phyloP scores from a whole-genome alignment of 2,113 vertebrate genomes.

The Muntiacus muntjak region DNA sequence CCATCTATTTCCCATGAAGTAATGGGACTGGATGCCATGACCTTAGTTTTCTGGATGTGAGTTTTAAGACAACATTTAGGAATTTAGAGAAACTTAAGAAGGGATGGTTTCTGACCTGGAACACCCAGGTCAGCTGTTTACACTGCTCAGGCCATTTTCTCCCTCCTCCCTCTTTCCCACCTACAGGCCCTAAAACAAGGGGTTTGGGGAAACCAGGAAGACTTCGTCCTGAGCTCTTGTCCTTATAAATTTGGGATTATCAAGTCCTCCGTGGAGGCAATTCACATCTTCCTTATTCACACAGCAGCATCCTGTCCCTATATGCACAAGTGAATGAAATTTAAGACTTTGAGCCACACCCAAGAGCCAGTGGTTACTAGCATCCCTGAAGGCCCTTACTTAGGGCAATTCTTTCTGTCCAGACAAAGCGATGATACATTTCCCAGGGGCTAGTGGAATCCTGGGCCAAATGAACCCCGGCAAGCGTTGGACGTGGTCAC shows the following conservation, averaged over 20 bases:
- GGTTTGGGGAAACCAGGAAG: not conserved
- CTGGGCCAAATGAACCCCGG: not conserved
- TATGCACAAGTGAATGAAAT: not conserved
- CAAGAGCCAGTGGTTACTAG: not conserved
- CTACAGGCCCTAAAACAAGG: not conserved
- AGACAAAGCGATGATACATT: not conserved
- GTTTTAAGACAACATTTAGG: not conserved
- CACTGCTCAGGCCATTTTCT: not conserved
- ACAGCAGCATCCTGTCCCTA: not conserved
- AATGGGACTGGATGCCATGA: not conserved
- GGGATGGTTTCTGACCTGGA: not conserved
- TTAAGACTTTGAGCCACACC: not conserved
- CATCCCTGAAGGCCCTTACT: not conserved
- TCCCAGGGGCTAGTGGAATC: not conserved
- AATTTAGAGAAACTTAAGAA: not conserved
- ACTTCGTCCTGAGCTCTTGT: not conserved
- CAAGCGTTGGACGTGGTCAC: accelerated
- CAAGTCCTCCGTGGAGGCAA: not conserved
- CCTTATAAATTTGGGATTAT: not conserved
- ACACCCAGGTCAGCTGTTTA: not conserved
- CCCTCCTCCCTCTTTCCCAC: not conserved
- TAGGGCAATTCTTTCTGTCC: not conserved
- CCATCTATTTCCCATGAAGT: not conserved
- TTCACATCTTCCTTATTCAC: not conserved
- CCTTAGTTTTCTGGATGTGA: not conserved